These are phyloP conservation scores for Napeogenes sylphis DNA, from an alignment of 2,888 invertebrate species.

Conservation along the genomic window DNA sequence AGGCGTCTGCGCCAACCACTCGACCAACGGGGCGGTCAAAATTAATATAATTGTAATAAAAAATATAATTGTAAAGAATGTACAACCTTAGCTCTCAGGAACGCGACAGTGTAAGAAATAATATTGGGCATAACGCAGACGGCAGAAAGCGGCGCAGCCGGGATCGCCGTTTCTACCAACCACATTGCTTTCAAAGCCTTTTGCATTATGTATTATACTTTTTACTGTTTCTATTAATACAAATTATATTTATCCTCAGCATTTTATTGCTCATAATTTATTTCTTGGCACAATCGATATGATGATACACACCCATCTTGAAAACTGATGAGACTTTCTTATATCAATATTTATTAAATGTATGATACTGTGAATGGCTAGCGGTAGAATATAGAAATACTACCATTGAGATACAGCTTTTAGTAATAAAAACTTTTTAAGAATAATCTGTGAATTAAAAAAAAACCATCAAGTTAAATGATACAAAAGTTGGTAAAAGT, in stretches of 20 bases:
- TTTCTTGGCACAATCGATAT: slow-evolving; percentile 24
- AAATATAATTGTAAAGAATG: neutral
- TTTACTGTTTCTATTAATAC: slow-evolving; percentile 29
- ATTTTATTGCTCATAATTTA: slow-evolving; percentile 29
- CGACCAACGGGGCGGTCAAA: too few relatives aligned
- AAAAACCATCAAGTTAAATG: too few relatives aligned
- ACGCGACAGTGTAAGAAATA: neutral
- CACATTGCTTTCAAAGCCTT: slow-evolving; percentile 23
- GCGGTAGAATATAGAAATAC: neutral
- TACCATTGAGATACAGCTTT: neutral
- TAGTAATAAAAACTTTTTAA: neutral
- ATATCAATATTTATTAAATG: slow-evolving; percentile 1
- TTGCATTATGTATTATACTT: slow-evolving; percentile 31
- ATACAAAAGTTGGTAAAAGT: neutral
- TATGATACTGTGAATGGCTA: slow-evolving; percentile 1
- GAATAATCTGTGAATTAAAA: neutral
- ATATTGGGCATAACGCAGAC: neutral
- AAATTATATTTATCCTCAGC: slow-evolving; percentile 25
- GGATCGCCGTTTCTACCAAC: slow-evolving; percentile 4
- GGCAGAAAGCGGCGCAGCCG: neutral
- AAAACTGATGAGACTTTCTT: slow-evolving; percentile 17
- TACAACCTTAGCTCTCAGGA: neutral
- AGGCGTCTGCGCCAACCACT: too few relatives aligned
- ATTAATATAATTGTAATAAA: too few relatives aligned
- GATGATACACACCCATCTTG: slow-evolving; percentile 21